A percentile compares a stretch with the other conserved stretches of the same genome.
These are phyloP conservation scores for Lithosia quadra DNA, from an alignment of 2,888 invertebrate species.

Conservation along the genomic window DNA sequence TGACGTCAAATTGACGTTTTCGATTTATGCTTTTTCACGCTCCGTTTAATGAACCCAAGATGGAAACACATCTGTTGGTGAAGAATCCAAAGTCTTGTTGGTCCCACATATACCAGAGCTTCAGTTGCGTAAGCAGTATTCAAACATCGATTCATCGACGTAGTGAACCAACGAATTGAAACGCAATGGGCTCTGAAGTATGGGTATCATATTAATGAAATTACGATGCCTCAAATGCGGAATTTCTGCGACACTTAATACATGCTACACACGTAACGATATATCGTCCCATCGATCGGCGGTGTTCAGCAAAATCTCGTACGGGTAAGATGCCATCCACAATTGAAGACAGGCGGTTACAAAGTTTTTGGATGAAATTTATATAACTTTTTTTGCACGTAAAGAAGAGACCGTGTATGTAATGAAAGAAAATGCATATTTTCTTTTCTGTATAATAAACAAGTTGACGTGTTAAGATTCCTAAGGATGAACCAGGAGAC, in stretches of 20 bases:
- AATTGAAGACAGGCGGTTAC: neutral
- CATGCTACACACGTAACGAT: constrained; percentile 4
- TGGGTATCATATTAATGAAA: neutral
- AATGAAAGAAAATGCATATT: neutral
- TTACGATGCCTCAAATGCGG: neutral
- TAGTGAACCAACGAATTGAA: neutral
- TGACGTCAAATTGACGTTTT: neutral
- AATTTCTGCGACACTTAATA: neutral
- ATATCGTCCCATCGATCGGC: constrained; percentile 1
- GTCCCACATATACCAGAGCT: neutral
- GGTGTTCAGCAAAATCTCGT: neutral
- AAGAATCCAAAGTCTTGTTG: neutral
- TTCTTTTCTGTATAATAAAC: no score
- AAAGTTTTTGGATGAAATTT: neutral
- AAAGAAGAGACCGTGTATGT: neutral
- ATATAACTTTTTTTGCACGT: neutral
- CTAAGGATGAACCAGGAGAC: no score
- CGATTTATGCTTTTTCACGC: neutral
- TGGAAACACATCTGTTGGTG: neutral
- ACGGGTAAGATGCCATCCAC: neutral
- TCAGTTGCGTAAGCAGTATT: neutral
- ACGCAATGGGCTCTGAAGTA: neutral
- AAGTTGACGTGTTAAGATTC: neutral
- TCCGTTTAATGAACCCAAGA: neutral
- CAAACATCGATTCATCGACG: neutral